Conservation (phyloP, 2,888 invertebrate species). For the Gisinianus flammeolus region DNA sequence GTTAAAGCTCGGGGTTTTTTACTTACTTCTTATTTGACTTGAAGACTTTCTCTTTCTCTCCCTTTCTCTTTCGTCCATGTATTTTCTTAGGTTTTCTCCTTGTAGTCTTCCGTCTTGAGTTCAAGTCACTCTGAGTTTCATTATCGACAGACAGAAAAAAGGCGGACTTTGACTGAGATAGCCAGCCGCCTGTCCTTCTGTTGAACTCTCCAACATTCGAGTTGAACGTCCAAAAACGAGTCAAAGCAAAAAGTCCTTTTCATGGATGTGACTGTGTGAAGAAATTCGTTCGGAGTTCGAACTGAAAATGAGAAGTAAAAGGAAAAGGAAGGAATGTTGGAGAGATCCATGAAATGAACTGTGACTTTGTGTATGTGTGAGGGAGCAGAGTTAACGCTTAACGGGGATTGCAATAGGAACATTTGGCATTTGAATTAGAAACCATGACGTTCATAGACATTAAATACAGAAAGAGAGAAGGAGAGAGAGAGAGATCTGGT, state of each 20-base stretch:
- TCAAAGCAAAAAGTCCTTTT: no score
- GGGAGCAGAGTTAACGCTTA: background rate
- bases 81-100: background rate
- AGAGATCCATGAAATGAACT: no score
- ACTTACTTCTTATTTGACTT: background rate
- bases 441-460: background rate
- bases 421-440: background rate
- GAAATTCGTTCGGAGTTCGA: no score
- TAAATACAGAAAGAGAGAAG: background rate
- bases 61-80: conserved; percentile 7
- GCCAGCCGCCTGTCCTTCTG: background rate
- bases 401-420: background rate
- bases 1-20: background rate
- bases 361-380: background rate
- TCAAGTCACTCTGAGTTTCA: conserved; percentile 16
- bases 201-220: no score
- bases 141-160: conserved; percentile 26
- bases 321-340: no score
- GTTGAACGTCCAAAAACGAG: no score
- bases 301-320: no score
- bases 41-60: background rate
- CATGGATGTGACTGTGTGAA: no score
- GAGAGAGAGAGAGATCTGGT: background rate
- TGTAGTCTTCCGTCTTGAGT: no score
- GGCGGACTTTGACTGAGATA: conserved; percentile 17